Base-by-base conservation (phyloP, 2,797 vertebrate genomes). In the Lepus oiostolus region DNA sequence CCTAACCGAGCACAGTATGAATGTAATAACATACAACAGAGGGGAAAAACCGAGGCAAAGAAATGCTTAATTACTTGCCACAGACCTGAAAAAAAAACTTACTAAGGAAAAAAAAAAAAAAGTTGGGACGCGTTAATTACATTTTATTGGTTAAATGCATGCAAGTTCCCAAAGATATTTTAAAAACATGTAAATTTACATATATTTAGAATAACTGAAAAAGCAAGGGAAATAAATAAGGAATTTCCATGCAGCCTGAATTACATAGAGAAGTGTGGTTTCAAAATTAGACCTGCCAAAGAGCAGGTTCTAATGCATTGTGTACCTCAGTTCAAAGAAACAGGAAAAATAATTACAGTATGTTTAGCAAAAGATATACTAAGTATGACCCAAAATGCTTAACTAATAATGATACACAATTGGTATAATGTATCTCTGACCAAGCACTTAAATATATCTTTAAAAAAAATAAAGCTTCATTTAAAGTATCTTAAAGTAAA, bases 261-360 rank as follows among this genome's bases (percentile, higher is more conserved):
- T 95, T 96, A 97, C 94, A 96, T 87, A 96, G 90, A 96, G 83
- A 95, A 95, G 80, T 94, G 87, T 96, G 90, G 58, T 96, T 97
- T 96, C 67, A 91, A 92, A 95, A 70, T 94, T 71, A 89, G 88
- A 65, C 38, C 68, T 95, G 82, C 91, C 94, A 38, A 93, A 74
- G 21, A 85, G 52, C 65, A 67, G 10, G 28, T 71, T 84, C 60
- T 85, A 77, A 3, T 68, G 38, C 77, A 17, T 83, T 70, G 52
- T 3, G 9, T 52, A 54, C 16, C 52, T 72, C 30, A 67, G 50
- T 88, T 95, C 58, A 95, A 74, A 92, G 28, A 30, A 92, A 95
- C 21, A 54, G 81, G 50, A 85, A 91, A 92, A 95, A 79, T 30
- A 80, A 85, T 83, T 28, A 72, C 2, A 42, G 26, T 24, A 82